Base-by-base conservation (phyloP, 2,113 vertebrate species). In the Sciurus niger region DNA sequence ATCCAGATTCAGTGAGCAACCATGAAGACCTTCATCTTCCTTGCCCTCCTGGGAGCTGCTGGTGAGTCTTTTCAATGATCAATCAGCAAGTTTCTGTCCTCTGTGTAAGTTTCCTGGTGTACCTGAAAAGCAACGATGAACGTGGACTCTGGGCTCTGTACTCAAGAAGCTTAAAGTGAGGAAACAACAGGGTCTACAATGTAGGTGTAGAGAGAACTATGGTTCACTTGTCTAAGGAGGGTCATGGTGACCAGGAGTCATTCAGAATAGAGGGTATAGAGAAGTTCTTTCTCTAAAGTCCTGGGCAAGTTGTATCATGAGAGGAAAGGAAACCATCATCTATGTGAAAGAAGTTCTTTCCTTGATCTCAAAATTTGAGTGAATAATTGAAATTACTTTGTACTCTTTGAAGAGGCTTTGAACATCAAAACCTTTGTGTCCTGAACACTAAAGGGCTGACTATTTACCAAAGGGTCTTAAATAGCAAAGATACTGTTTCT, bases 1-100 rank as follows among this genome's bases (percentile, higher is more conserved):
- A 65, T 25, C 30, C 25, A 90, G 17, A 53, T 9, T 8, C 46
- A 20, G 13, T 40, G 72, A 94, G 77, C 70, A 89, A 67, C 12
- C 89, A 97, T 97, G 97, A 97, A 95, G 94, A 58, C 60, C 53
- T 46, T 97, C 37, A 4, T 96, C 85, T 70, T 96, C 37, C 79
- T 97, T 16, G 94, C 94, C 70, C 60, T 97, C 40, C 76, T 98
- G 84, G 96, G 96, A 58, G 83, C 53, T 13, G 65, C 97, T 85
- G 93, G 91, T 97, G 22, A 97, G 94, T 95, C 34, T 37, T 16
- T 40, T 46, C 28, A 74, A 24, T n/a, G 8, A 16, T 24, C 2
- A 82, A 6, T 90, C n/a, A 73, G n/a, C 7, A 40, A 43, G 20
- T 48, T 4, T 85, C 67, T 55, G 4, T 30, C 16, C 12, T 11